phyloP scores from a whole-genome alignment of 1,140 invertebrate genomes.

The Saccostrea cuccullata region DNA sequence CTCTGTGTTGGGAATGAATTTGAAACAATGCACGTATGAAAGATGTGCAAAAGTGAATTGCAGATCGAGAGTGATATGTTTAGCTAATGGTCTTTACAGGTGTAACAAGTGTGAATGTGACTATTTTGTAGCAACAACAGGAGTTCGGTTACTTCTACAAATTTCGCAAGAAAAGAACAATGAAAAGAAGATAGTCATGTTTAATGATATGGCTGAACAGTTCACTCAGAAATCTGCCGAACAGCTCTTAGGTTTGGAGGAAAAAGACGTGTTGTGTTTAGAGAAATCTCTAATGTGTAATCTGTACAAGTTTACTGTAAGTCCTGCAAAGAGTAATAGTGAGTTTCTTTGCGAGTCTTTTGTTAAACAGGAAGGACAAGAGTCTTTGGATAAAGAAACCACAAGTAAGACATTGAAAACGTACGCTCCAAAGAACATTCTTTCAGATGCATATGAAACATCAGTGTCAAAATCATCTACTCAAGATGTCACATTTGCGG shows the following conservation, averaged over 20 bases:
- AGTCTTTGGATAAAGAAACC: background rate
- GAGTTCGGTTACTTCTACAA: background rate
- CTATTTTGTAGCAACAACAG: background rate
- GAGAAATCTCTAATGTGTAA: background rate
- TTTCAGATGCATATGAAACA: background rate
- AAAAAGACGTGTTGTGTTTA: background rate
- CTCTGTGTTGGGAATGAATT: background rate
- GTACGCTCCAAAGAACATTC: background rate
- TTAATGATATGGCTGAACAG: conserved; percentile 33
- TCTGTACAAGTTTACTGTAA: background rate
- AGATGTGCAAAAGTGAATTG: conserved; percentile 22
- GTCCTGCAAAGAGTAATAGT: background rate
- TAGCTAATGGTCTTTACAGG: conserved; percentile 31
- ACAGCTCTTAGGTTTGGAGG: background rate
- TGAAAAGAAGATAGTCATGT: background rate
- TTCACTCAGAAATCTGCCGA: background rate
- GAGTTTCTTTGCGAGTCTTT: background rate
- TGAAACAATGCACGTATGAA: background rate
- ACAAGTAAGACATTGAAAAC: background rate
- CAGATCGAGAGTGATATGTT: background rate
- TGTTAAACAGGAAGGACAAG: background rate
- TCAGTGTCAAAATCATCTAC: background rate
- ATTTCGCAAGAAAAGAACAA: background rate
- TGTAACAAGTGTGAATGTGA: conserved; percentile 24
- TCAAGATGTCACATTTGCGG: background rate